These are phyloP conservation scores for Pseudomyrmex cubaensis DNA, from an alignment of 1,140 invertebrate genomes.

Conservation along the genomic window DNA sequence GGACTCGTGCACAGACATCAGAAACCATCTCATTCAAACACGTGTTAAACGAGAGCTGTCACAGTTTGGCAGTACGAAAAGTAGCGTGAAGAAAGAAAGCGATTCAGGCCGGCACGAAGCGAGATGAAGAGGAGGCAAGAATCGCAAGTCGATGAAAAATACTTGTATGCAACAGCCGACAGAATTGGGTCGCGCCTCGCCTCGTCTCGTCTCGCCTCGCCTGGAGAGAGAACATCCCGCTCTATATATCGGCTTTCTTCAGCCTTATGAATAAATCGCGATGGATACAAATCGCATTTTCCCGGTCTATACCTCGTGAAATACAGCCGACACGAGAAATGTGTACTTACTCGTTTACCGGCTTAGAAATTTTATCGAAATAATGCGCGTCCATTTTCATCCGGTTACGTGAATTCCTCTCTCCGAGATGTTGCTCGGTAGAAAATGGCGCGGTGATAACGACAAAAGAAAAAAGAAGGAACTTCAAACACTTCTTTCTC, in stretches of 20 bases:
- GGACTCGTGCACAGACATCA: background rate
- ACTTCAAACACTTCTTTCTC: background rate
- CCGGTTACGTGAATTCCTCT: background rate
- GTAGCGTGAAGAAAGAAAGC: constrained; percentile 22
- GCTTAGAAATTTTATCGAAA: background rate
- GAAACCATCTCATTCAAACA: background rate
- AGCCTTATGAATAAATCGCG: constrained; percentile 29
- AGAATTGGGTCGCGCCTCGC: constrained; percentile 36
- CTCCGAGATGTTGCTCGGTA: background rate
- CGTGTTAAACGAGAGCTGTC: constrained; percentile 35
- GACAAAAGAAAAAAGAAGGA: background rate
- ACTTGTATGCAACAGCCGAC: constrained; percentile 43
- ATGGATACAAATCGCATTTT: background rate
- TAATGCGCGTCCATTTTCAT: background rate
- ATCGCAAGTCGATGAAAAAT: constrained; percentile 39
- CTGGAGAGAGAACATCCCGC: constrained; percentile 1
- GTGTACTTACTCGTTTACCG: background rate
- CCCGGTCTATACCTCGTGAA: background rate
- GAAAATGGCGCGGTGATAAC: too few species aligned
- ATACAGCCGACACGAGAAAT: background rate
- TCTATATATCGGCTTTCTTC: background rate
- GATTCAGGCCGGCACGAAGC: background rate
- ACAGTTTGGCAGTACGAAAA: constrained; percentile 17
- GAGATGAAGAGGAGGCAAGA: background rate
- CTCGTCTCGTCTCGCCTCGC: constrained; percentile 4